These are phyloP conservation scores for Enteromius unitaeniatus DNA, from an alignment of 2,797 vertebrate genomes.

Conservation along the genomic window DNA sequence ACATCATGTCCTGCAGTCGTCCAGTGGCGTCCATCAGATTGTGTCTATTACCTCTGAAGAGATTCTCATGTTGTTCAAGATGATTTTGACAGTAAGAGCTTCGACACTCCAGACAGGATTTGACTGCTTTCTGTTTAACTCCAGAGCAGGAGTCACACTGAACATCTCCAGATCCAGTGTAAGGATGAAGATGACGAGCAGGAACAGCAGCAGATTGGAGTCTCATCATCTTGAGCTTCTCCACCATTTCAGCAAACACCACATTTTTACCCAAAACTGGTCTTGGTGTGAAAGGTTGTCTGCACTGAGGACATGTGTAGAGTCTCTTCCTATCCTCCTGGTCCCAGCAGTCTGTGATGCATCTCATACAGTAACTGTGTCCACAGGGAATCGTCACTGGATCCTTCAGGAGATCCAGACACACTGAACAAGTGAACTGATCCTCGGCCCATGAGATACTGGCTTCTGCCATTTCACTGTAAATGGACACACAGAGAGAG, in stretches of 20 bases:
- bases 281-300: not conserved
- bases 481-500: too few relatives aligned
- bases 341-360: not conserved
- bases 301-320: not conserved
- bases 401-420: not conserved
- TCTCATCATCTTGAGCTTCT: not conserved
- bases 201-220: not conserved
- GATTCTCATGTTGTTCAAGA: not conserved
- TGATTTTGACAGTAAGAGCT: conserved; percentile 26
- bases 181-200: not conserved
- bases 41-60: not conserved
- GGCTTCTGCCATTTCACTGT: not conserved
- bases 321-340: not conserved
- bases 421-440: not conserved
- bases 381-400: conserved; percentile 20
- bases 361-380: conserved; percentile 4
- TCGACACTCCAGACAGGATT: not conserved
- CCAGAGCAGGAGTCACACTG: conserved; percentile 18
- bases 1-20: conserved; percentile 7
- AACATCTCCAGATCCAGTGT: not conserved
- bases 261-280: not conserved
- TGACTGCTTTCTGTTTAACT: conserved; percentile 4
- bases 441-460: not conserved
- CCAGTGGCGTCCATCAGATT: not conserved
- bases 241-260: not conserved